Conservation (phyloP, 1,140 invertebrate genomes). For the Calephelis virginiensis region DNA sequence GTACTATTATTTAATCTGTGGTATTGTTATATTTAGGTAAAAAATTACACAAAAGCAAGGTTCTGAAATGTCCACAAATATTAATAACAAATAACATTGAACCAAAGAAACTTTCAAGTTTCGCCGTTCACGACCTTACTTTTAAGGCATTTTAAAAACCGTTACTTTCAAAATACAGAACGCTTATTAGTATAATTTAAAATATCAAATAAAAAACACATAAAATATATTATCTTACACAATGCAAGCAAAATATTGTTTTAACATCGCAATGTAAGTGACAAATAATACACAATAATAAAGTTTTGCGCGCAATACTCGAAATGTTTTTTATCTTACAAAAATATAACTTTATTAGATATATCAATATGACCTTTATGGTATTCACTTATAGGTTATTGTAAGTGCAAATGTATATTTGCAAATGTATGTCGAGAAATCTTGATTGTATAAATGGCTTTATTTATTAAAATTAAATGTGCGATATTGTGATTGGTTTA, state of each 20-base stretch:
- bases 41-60: too few species aligned
- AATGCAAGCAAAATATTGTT: constrained; percentile 6
- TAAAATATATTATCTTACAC: constrained; percentile 13
- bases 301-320: neutral
- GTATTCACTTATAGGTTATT: neutral
- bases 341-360: neutral
- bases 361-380: neutral
- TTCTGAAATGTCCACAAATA: too few species aligned
- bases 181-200: constrained; percentile 17
- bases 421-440: constrained; percentile 33
- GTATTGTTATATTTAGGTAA: too few species aligned
- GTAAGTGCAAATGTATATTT: constrained; percentile 11
- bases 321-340: constrained; percentile 5
- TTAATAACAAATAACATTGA: too few species aligned
- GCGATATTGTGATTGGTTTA: constrained; percentile 33
- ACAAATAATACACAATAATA: constrained; percentile 16
- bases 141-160: constrained; percentile 7
- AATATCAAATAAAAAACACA: constrained; percentile 9
- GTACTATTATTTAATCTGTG: too few species aligned
- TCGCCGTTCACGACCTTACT: neutral
- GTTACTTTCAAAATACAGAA: constrained; percentile 17
- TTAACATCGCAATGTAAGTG: constrained; percentile 7
- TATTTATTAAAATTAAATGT: constrained; percentile 63
- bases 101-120: neutral
- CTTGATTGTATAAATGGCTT: constrained; percentile 57